Conservation (phyloP, 2,888 invertebrate genomes). For the Philopedon plagiatum region DNA sequence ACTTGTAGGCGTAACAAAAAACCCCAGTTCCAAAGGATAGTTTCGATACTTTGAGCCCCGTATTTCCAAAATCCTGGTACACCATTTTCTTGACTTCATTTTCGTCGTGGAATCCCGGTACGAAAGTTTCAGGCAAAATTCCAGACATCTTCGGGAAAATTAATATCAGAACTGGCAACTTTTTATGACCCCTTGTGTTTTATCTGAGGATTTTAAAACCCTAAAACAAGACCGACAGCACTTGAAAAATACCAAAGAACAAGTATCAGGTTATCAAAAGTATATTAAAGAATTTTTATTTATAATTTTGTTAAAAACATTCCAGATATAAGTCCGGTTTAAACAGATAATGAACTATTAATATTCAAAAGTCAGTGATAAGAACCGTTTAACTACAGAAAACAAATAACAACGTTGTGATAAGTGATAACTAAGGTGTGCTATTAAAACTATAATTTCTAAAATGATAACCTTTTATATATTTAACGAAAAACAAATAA, state of each 20-base stretch:
- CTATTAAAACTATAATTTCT: background rate
- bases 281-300: background rate
- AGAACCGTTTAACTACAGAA: too few species aligned
- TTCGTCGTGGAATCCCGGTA: constrained; percentile 76
- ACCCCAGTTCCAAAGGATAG: constrained; percentile 84
- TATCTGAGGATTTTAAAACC: too few species aligned
- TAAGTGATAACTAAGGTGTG: background rate
- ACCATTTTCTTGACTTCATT: constrained; percentile 77
- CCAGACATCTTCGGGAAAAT: constrained; percentile 18
- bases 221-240: too few species aligned
- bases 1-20: constrained; percentile 83
- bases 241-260: too few species aligned
- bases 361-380: background rate
- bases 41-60: constrained; percentile 80
- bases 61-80: constrained; percentile 82
- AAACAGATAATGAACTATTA: background rate
- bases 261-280: too few species aligned
- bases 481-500: too few species aligned
- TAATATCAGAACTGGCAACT: too few species aligned
- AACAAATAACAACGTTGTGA: background rate
- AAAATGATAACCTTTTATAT: background rate
- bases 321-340: background rate
- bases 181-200: too few species aligned
- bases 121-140: constrained; percentile 73
- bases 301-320: background rate